Evolutionary conservation across 2,888 invertebrate genomes (phyloP).

Genomic region (Scaptomyza polygonia): DNA sequence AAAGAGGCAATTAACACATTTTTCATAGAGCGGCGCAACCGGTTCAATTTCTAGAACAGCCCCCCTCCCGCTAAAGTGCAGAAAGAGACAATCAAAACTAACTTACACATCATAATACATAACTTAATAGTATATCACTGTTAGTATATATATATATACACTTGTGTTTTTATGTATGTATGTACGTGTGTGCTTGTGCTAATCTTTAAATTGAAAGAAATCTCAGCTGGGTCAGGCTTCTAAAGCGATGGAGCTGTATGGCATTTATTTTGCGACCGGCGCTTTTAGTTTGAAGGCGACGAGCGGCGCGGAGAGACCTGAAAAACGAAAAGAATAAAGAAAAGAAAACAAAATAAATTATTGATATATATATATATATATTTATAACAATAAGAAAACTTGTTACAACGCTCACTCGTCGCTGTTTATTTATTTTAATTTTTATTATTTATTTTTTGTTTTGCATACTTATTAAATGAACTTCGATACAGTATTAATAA

Average conservation of each 20-base stretch:
- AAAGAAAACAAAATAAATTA: not conserved
- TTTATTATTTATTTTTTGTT: not conserved
- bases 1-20: constrained; percentile 68
- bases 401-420: constrained; percentile 6
- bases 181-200: constrained; percentile 46
- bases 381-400: constrained; percentile 16
- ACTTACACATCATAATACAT: constrained; percentile 62
- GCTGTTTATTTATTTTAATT: not conserved
- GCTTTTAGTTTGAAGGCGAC: constrained; percentile 60
- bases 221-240: constrained; percentile 60
- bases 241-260: constrained; percentile 40
- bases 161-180: constrained; percentile 2
- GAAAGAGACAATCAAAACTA: constrained; percentile 39
- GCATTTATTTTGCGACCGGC: constrained; percentile 54
- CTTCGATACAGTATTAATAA: constrained; percentile 12
- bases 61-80: constrained; percentile 37
- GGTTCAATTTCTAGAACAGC: constrained; percentile 50
- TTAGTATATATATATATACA: not conserved
- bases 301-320: constrained; percentile 49
- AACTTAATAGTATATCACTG: constrained; percentile 39
- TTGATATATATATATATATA: not conserved
- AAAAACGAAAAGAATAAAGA: constrained; percentile 7
- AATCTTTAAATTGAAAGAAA: constrained; percentile 76
- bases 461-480: constrained; percentile 8
- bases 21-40: constrained; percentile 55